These are phyloP conservation scores for Cephalopholis sonnerati DNA, from an alignment of 2,113 vertebrate genomes.

Conservation along the genomic window DNA sequence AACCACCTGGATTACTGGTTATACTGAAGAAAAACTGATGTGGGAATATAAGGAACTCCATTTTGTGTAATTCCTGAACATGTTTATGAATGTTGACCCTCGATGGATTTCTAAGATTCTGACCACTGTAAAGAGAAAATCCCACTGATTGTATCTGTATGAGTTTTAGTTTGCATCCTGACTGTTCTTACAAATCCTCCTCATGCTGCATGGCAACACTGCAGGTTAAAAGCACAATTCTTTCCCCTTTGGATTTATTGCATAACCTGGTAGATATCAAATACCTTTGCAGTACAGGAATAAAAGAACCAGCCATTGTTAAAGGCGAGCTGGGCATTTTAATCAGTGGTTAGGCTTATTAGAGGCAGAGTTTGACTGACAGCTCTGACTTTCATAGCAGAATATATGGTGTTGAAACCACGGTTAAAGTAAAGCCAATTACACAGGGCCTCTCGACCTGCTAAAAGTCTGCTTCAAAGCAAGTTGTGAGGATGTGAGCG, in stretches of 20 bases:
- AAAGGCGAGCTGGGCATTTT: conserved; percentile 23
- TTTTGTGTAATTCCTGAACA: neutral
- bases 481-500: neutral
- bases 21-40: neutral
- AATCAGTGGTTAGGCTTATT: conserved; percentile 53
- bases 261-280: conserved; percentile 36
- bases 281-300: neutral
- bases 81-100: neutral
- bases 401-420: conserved; percentile 6
- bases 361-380: conserved; percentile 49
- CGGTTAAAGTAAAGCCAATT: conserved; percentile 52
- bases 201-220: neutral
- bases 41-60: neutral
- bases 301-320: conserved; percentile 21
- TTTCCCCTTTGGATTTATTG: conserved; percentile 17
- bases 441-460: conserved; percentile 23
- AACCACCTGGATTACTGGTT: too few species aligned
- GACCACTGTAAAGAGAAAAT: neutral
- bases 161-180: neutral
- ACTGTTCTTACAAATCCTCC: neutral
- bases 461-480: conserved; percentile 4
- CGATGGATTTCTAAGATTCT: neutral
- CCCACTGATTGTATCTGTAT: neutral
- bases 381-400: conserved; percentile 37
- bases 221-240: neutral